Percentiles rank a stretch among this genome's conserved stretches.
phyloP scores from a whole-genome alignment of 1,140 invertebrate genomes.

The Zaprionus lachaisei region DNA sequence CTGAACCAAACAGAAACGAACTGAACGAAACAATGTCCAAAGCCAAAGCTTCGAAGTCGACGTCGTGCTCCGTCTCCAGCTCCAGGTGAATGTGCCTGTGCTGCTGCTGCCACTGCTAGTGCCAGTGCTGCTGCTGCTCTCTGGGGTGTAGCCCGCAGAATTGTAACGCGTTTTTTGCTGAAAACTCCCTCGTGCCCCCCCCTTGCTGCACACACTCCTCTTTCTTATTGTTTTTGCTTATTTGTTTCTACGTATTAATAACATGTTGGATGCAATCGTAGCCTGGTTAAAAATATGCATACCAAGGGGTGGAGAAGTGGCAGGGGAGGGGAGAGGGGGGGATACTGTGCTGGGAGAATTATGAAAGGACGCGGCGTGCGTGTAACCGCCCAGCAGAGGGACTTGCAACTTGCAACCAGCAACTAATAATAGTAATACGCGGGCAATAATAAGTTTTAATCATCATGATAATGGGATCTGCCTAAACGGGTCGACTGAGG shows the following conservation, averaged over 20 bases:
- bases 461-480: slow-evolving; percentile 77
- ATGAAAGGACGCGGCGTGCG: slow-evolving; percentile 72
- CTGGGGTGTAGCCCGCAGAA: slow-evolving; percentile 77
- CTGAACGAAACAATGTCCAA: slow-evolving; percentile 73
- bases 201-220: slow-evolving; percentile 35
- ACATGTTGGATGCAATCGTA: slow-evolving; percentile 73
- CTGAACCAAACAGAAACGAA: slow-evolving; percentile 33
- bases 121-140: slow-evolving; percentile 18
- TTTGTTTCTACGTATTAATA: slow-evolving; percentile 83
- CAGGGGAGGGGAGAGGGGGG: not conserved
- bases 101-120: slow-evolving; percentile 23
- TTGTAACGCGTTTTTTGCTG: slow-evolving; percentile 71
- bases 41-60: slow-evolving; percentile 53
- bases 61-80: slow-evolving; percentile 51
- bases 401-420: slow-evolving; percentile 20
- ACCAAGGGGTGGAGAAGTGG: slow-evolving; percentile 19
- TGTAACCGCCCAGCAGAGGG: slow-evolving; percentile 51
- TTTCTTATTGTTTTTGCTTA: slow-evolving; percentile 82
- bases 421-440: slow-evolving; percentile 80
- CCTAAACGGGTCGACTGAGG: slow-evolving; percentile 47
- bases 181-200: slow-evolving; percentile 9
- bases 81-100: slow-evolving; percentile 76
- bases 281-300: slow-evolving; percentile 80
- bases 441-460: slow-evolving; percentile 81
- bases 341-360: slow-evolving; percentile 43